Evolutionary conservation across 2,888 invertebrate species (phyloP), one percentile per base, ranked within the genome.

Genomic region (Invenusta paracnida): DNA sequence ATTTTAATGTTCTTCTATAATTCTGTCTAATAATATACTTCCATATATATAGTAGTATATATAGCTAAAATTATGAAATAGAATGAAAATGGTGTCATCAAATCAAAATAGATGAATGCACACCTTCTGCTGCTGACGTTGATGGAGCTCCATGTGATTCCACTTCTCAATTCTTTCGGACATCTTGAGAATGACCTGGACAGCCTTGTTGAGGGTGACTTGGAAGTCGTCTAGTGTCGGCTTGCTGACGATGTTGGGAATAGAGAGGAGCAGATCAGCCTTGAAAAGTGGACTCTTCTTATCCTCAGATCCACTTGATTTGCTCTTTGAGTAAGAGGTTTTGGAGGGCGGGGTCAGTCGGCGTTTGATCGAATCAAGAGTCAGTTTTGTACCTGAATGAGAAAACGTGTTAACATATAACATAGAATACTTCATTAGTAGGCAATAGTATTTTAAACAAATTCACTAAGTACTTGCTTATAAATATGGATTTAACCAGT

Each of bases 201-300:
- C 96, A 1, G 95, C 95, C 67, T 94, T 92, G 73, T 94, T 93
- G 79, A 98, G 92, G 13, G 95, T 94, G 86, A 96, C 95, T 91
- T 98, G 97, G 29, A 97, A 94, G 88, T 97, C 96, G 85, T 97
- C 96, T 87, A 97, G 92, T 88, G 94, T 95, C 0, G 97, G 97
- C 88, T 94, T 94, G 85, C 96, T 94, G 0, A 94, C 94, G 31
- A 97, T 95, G 90, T 95, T 95, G 0, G 97, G 96, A 89, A 96
- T 96, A 93, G 95, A 94, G 85, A 97, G 93, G 17, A 94, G 94
- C 0, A 96, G 95, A 90, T 95, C 94, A 27, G 96, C 93, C 48
- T 95, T 92, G 91, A 97, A 96, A 87, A 96, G 88, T 5, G 91
- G 91, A 11, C 90, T 89, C 86, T 89, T 90, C 87, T 88, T 87